phyloP scores from a whole-genome alignment of 2,888 invertebrate species.

The Drosophila trichaetosa region DNA sequence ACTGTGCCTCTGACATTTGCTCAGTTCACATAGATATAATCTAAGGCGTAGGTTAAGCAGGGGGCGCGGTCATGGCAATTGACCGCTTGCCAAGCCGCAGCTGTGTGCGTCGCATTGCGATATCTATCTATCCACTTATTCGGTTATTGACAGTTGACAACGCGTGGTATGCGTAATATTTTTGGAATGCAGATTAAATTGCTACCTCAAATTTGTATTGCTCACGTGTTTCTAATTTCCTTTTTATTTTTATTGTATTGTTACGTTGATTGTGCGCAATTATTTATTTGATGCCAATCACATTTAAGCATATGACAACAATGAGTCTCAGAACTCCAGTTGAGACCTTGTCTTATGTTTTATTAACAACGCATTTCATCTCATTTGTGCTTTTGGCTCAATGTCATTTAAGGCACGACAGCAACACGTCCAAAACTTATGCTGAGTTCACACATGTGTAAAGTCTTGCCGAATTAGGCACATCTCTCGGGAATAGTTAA shows the following conservation, averaged over 20 bases:
- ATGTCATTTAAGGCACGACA: slow-evolving; percentile 3
- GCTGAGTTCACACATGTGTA: neutral
- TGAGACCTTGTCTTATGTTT: slow-evolving; percentile 8
- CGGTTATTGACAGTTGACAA: slow-evolving; percentile 45
- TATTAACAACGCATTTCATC: slow-evolving; percentile 17
- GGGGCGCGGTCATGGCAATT: slow-evolving; percentile 17
- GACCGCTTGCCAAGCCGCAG: slow-evolving; percentile 17
- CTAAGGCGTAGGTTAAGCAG: slow-evolving; percentile 37
- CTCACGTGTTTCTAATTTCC: slow-evolving; percentile 6
- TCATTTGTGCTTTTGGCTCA: neutral
- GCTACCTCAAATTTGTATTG: slow-evolving; percentile 31
- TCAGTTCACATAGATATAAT: slow-evolving; percentile 23
- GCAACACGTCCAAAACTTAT: neutral
- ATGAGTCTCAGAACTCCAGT: slow-evolving; percentile 17
- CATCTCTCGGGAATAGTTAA: neutral
- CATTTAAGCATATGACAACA: slow-evolving; percentile 26
- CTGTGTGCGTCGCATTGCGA: slow-evolving; percentile 14
- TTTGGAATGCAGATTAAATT: slow-evolving; percentile 49
- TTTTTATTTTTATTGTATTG: slow-evolving; percentile 16
- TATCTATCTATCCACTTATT: slow-evolving; percentile 25
- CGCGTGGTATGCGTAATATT: slow-evolving; percentile 70
- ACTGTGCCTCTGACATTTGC: slow-evolving; percentile 5
- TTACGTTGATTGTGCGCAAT: slow-evolving; percentile 34
- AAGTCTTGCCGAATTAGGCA: neutral
- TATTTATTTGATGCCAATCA: slow-evolving; percentile 49